Conservation (phyloP, 2,797 vertebrate species). For the Microhierax caerulescens region DNA sequence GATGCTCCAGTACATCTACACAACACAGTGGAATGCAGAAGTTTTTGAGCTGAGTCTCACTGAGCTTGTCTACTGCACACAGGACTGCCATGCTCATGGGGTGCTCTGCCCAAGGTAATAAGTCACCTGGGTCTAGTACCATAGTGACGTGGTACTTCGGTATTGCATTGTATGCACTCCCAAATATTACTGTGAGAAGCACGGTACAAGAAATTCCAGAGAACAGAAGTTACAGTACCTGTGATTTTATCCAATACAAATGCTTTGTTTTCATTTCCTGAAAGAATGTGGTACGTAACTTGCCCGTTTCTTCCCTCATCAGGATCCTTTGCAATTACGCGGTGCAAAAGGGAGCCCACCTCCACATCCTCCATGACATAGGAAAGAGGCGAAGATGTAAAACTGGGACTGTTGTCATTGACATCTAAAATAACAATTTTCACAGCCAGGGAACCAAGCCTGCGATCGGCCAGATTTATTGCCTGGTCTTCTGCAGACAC, state of each 20-base stretch:
- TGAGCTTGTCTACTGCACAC: fast-evolving
- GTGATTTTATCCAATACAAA: constrained; percentile 85
- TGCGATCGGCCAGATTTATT: constrained; percentile 73
- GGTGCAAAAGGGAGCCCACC: constrained; percentile 84
- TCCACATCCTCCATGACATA: constrained; percentile 81
- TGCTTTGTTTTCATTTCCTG: constrained; percentile 79
- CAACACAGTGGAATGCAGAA: not conserved
- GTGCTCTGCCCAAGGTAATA: not conserved
- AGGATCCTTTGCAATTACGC: constrained; percentile 80
- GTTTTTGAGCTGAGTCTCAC: not conserved
- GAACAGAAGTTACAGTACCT: constrained; percentile 74
- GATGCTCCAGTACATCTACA: not conserved
- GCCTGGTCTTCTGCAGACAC: constrained; percentile 85
- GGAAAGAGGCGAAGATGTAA: constrained; percentile 74
- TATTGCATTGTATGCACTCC: not conserved
- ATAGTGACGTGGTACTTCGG: not conserved
- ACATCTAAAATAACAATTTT: constrained; percentile 86
- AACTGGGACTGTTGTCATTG: constrained; percentile 88
- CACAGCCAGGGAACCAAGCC: constrained; percentile 73
- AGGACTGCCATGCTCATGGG: fast-evolving
- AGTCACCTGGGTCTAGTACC: not conserved
- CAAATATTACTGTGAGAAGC: not conserved
- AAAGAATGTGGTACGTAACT: constrained; percentile 79
- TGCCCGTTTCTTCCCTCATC: constrained; percentile 84
- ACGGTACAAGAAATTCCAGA: not conserved